These are phyloP conservation scores for Dicyrtoma fusca DNA, from an alignment of 2,888 invertebrate genomes.

Conservation along the genomic window DNA sequence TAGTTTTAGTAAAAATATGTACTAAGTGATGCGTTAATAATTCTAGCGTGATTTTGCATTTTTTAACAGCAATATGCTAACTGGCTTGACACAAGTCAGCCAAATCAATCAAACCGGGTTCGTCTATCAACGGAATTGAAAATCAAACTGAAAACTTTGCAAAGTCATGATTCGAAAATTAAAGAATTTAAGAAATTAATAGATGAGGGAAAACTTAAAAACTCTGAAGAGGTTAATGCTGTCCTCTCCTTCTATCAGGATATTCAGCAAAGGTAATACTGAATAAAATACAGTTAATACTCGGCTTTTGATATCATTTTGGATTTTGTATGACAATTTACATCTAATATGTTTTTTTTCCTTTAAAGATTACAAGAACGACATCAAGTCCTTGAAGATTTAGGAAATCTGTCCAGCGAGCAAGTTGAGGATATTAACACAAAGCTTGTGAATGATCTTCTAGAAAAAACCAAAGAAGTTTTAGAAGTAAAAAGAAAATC, in stretches of 20 bases:
- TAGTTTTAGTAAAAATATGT: too few species aligned
- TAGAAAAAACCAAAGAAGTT: conserved; percentile 19
- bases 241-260: conserved; percentile 12
- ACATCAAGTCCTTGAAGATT: conserved; percentile 62
- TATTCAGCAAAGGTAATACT: conserved; percentile 17
- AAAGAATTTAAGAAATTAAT: conserved; percentile 26
- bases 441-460: conserved; percentile 19
- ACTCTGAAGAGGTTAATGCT: conserved; percentile 4
- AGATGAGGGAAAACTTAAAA: conserved; percentile 4
- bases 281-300: too few species aligned
- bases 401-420: conserved; percentile 47
- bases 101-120: conserved; percentile 21
- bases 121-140: conserved; percentile 31
- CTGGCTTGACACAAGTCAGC: conserved; percentile 28
- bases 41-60: too few species aligned
- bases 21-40: too few species aligned
- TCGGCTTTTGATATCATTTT: too few species aligned
- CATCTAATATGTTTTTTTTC: neutral
- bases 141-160: conserved; percentile 35
- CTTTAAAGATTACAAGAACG: conserved; percentile 61
- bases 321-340: too few species aligned
- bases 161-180: conserved; percentile 27
- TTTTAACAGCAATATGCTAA: conserved; percentile 12
- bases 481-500: conserved; percentile 16
- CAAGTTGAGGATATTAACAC: conserved; percentile 30